Percentiles rank a stretch among this genome's conserved stretches.
phyloP scores from a whole-genome alignment of 2,113 vertebrate genomes.

The Pluvialis apricaria region DNA sequence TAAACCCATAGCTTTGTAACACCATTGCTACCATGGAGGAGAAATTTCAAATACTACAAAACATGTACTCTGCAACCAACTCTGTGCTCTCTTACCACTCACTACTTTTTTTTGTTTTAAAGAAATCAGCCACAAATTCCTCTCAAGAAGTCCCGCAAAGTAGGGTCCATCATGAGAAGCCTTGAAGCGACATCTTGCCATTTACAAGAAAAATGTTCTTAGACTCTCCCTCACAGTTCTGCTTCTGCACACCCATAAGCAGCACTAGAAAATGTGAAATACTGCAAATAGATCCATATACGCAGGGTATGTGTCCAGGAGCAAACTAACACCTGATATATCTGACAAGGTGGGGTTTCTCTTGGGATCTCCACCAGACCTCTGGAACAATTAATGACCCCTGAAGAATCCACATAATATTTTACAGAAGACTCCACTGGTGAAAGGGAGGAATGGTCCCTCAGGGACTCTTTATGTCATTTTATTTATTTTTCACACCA shows the following conservation, averaged over 20 bases:
- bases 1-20: neutral
- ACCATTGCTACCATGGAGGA: neutral
- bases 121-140: neutral
- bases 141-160: neutral
- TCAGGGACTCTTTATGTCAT: neutral
- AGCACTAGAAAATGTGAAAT: neutral
- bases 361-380: neutral
- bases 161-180: neutral
- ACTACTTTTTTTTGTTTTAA: neutral
- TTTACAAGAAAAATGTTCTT: neutral
- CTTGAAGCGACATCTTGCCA: fast-evolving
- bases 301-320: neutral
- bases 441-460: neutral
- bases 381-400: neutral
- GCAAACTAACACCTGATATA: neutral
- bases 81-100: neutral
- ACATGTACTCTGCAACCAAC: neutral
- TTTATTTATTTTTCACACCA: constrained; percentile 11
- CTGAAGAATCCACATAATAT: neutral
- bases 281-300: neutral
- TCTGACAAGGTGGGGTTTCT: neutral
- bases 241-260: neutral
- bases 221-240: neutral
- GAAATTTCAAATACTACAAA: neutral
- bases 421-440: neutral